A percentile compares a stretch with the other conserved stretches of the same genome.
Evolutionary conservation across 2,888 invertebrate species (phyloP).

Genomic region (Drosophila diplacantha): DNA sequence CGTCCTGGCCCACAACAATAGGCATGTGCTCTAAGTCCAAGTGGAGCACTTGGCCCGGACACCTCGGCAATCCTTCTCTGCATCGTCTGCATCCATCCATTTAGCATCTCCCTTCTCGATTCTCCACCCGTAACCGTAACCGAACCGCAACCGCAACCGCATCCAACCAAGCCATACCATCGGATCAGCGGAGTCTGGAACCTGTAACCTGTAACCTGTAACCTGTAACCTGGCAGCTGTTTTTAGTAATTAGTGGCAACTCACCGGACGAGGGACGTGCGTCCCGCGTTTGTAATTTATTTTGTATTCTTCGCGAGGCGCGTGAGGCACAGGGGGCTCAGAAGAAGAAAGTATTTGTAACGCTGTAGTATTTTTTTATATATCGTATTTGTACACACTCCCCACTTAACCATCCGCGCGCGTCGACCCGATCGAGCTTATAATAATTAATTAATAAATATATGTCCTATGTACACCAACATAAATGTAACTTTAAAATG

Average conservation of each 20-base stretch:
- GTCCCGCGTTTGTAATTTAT: conserved; percentile 31
- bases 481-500: conserved; percentile 12
- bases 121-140: conserved; percentile 5
- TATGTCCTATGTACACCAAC: conserved; percentile 19
- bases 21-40: conserved; percentile 52
- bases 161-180: conserved; percentile 13
- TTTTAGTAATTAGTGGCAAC: conserved; percentile 33
- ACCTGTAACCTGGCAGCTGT: conserved; percentile 26
- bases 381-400: conserved; percentile 34
- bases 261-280: conserved; percentile 14
- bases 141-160: conserved; percentile 1
- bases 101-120: conserved; percentile 1
- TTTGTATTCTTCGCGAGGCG: conserved; percentile 32
- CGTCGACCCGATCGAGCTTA: conserved; percentile 31
- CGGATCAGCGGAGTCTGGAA: conserved; percentile 13
- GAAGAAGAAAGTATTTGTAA: conserved; percentile 31
- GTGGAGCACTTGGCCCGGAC: conserved; percentile 2
- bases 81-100: conserved; percentile 5
- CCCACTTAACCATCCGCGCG: conserved; percentile 23
- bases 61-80: conserved; percentile 1
- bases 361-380: conserved; percentile 49
- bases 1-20: conserved; percentile 67
- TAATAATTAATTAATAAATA: conserved; percentile 20
- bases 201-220: background rate
- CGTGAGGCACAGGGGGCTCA: conserved; percentile 4